Evolutionary conservation across 2,797 vertebrate species (phyloP), one percentile per base, ranked within the genome.

Genomic region (Poecile montanus): DNA sequence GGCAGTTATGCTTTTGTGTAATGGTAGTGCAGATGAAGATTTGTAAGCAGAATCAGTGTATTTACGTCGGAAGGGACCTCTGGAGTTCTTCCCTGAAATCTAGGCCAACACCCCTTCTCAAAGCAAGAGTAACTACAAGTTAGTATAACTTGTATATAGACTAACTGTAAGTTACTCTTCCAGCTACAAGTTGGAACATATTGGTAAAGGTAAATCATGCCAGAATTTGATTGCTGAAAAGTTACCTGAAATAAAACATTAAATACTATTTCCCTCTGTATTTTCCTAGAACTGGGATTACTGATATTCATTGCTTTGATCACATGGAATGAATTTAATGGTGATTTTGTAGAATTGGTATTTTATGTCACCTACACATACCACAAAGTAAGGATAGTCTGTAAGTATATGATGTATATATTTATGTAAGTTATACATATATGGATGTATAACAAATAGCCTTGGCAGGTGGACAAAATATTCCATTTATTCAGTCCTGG

Each of bases 1-100:
- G 85, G 70, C 70, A 92, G 61, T 61, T 73, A 29, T 21, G 21
- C 34, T 89, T 94, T 85, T 88, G 38, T 85, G 61, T 85, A 92
- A 89, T 94, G 62, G 63, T 44, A 92, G 66, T 53, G 71, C 32
- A 73, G 90, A 92, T 25, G 40, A 87, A 50, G 42, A 56, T 45
- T 23, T 70, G 62, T 89, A 90, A 76, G 79, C 51, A 86, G 42
- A 84, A 89, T 70, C 44, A 22, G 40, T 25, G 18, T 72, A 19
- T 94, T 91, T 93, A 58, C 13, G 3, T 27, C 26, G 16, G 68
- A 96, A 80, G 40, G 20, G 47, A 83, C 58, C 38, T 87, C 54
- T 30, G 34, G 42, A 88, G 45, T 71, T 88, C 71, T 85, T 63
- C 62, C 26, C 26, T 85, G 68, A 90, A 40, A 75, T 81, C 44